These are phyloP conservation scores for Saccostrea echinata DNA, from an alignment of 1,140 invertebrate genomes.

Conservation along the genomic window DNA sequence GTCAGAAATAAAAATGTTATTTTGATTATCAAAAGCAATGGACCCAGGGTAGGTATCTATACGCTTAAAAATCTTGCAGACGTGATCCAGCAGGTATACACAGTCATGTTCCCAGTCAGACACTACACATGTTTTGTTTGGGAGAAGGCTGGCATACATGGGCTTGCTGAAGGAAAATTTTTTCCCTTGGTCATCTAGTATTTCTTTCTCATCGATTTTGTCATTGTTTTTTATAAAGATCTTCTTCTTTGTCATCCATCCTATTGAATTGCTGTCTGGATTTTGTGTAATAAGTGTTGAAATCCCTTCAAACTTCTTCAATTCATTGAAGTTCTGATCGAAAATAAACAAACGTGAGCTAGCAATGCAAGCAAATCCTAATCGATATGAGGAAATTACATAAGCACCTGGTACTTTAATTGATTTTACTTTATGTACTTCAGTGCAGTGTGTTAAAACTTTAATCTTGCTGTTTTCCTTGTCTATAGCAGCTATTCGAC, in stretches of 20 bases:
- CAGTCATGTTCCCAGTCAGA: not conserved
- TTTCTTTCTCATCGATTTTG: not conserved
- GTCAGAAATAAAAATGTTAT: not conserved
- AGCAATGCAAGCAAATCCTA: not conserved
- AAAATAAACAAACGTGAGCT: not conserved
- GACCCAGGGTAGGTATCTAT: not conserved
- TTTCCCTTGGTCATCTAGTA: not conserved
- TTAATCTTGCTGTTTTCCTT: not conserved
- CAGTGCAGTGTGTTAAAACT: not conserved
- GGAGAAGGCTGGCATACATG: not conserved
- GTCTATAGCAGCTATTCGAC: not conserved
- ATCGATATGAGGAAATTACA: not conserved
- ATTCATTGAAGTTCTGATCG: not conserved
- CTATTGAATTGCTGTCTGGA: not conserved
- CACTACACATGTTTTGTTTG: not conserved
- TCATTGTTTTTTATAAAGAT: not conserved
- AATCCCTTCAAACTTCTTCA: not conserved
- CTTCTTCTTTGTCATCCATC: not conserved
- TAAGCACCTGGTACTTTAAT: not conserved
- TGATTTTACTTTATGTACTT: not conserved
- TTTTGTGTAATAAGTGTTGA: not conserved
- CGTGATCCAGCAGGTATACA: not conserved
- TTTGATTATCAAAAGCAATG: not conserved
- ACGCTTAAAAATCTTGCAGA: not conserved
- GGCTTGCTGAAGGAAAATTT: not conserved